phyloP scores from a whole-genome alignment of 1,140 invertebrate genomes.

The Monochamus saltuarius region DNA sequence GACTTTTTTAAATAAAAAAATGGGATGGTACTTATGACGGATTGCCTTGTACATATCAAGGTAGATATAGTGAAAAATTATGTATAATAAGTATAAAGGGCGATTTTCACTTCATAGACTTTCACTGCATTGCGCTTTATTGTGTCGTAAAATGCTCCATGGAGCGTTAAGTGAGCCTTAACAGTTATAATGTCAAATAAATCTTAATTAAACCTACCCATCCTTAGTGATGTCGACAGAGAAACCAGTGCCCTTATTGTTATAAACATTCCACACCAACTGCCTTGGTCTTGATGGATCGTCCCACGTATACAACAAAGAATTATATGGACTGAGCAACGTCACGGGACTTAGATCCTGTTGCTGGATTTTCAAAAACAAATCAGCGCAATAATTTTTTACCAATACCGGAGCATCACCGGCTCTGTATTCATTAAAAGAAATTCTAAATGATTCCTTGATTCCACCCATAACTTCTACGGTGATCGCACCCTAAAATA shows the following conservation, averaged over 20 bases:
- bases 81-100: no score
- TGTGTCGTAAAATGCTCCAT: no score
- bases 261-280: slow-evolving; percentile 82
- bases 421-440: slow-evolving; percentile 65
- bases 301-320: slow-evolving; percentile 83
- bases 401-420: slow-evolving; percentile 78
- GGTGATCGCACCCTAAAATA: slow-evolving; percentile 67
- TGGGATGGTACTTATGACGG: no score
- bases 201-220: slow-evolving; percentile 53
- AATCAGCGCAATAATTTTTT: slow-evolving; percentile 78
- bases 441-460: slow-evolving; percentile 69
- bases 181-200: not conserved
- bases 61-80: no score
- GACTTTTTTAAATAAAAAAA: no score
- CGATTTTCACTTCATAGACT: no score
- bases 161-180: not conserved
- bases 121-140: no score
- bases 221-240: slow-evolving; percentile 68
- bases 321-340: slow-evolving; percentile 74
- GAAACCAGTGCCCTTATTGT: slow-evolving; percentile 73
- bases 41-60: no score
- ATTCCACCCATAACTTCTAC: slow-evolving; percentile 73
- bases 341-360: slow-evolving; percentile 70
- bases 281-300: slow-evolving; percentile 72
- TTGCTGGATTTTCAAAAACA: slow-evolving; percentile 81